phyloP scores from a whole-genome alignment of 2,888 invertebrate species.

The Orthonychiurus folsomi region DNA sequence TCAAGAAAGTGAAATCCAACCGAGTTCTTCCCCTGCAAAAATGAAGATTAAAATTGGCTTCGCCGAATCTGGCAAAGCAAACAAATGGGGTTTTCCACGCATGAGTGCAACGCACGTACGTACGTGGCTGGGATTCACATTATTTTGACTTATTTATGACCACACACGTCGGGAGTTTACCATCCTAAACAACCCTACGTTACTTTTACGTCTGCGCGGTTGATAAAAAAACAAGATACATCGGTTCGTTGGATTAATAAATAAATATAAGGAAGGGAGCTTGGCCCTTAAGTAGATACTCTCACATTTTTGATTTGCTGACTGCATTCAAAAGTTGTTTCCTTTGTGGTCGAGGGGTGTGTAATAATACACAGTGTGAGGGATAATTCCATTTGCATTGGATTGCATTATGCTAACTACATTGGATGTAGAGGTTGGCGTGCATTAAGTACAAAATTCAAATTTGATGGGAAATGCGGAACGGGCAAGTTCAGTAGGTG shows the following conservation, averaged over 20 bases:
- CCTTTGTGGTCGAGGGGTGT: not conserved
- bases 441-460: too few species aligned
- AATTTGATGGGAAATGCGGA: too few species aligned
- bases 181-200: not conserved
- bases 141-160: not conserved
- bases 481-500: too few species aligned
- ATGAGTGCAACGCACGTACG: not conserved
- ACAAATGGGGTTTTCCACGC: not conserved
- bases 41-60: not conserved
- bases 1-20: not conserved
- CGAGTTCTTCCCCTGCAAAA: not conserved
- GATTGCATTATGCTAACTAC: not conserved
- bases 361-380: not conserved
- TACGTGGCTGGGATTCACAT: not conserved
- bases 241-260: not conserved
- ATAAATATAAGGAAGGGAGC: conserved; percentile 1
- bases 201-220: not conserved
- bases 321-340: conserved; percentile 1
- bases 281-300: not conserved
- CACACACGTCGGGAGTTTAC: not conserved
- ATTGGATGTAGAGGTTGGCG: too few species aligned
- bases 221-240: too few species aligned
- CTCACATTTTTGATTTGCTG: too few species aligned
- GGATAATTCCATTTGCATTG: too few species aligned
- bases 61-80: not conserved